phyloP scores from a whole-genome alignment of 2,113 vertebrate genomes.

The Echinops telfairi region DNA sequence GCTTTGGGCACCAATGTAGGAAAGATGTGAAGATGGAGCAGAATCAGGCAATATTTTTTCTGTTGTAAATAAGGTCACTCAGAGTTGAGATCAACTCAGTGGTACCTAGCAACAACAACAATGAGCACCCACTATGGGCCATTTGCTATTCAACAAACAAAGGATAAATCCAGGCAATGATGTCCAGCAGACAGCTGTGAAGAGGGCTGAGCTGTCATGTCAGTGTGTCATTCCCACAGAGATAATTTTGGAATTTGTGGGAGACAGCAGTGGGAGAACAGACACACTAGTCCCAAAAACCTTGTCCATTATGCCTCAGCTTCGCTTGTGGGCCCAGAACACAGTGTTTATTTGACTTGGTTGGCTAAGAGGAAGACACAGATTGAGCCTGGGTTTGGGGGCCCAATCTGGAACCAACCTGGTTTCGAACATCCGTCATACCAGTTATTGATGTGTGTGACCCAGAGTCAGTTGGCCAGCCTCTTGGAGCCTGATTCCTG shows the following conservation, averaged over 20 bases:
- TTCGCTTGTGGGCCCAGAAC: not conserved
- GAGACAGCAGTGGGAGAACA: slow-evolving; percentile 28
- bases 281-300: not conserved
- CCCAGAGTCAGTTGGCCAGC: not conserved
- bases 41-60: no score
- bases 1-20: no score
- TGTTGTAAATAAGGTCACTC: no score
- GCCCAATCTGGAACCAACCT: not conserved
- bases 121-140: not conserved
- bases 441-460: not conserved
- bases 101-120: no score
- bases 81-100: no score
- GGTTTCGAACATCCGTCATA: not conserved
- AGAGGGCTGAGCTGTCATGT: slow-evolving; percentile 49
- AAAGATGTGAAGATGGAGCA: no score
- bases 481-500: not conserved
- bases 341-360: not conserved
- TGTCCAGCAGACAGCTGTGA: slow-evolving; percentile 30
- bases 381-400: not conserved
- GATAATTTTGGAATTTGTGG: slow-evolving; percentile 45
- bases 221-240: not conserved
- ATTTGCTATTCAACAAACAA: not conserved
- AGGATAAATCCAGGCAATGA: not conserved
- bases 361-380: not conserved
- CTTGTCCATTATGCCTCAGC: not conserved